Percentiles rank a stretch among this genome's conserved stretches.
Evolutionary conservation across 2,113 vertebrate genomes (phyloP).

Genomic region (Neogobius melanostomus): DNA sequence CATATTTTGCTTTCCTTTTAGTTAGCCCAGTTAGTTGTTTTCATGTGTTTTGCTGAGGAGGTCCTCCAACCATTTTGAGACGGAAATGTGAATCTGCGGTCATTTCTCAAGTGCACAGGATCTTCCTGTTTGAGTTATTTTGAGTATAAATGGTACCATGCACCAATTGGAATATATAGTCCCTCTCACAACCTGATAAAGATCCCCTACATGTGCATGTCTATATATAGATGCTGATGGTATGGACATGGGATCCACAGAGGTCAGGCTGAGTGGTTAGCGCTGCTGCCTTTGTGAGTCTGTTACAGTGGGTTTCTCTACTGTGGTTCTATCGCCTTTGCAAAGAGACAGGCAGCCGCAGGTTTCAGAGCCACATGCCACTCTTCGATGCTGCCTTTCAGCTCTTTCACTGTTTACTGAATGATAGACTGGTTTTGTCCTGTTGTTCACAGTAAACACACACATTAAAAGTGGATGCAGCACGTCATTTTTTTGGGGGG

Average conservation of each 20-base stretch:
- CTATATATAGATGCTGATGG: background rate
- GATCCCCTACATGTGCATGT: background rate
- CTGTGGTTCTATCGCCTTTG: too few species aligned
- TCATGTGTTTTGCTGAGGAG: background rate
- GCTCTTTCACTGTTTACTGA: too few species aligned
- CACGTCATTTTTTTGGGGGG: too few species aligned
- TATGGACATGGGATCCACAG: background rate
- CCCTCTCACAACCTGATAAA: background rate
- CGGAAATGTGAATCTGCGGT: slow-evolving; percentile 21
- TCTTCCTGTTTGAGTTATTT: background rate
- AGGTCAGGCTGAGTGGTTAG: background rate
- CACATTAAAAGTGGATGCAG: too few species aligned
- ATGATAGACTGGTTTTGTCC: too few species aligned
- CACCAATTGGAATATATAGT: background rate
- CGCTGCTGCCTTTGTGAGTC: too few species aligned
- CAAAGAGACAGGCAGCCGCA: too few species aligned
- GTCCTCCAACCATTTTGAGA: slow-evolving; percentile 16
- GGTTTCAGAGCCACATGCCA: too few species aligned
- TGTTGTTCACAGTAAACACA: too few species aligned
- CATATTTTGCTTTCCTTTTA: background rate
- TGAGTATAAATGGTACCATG: background rate
- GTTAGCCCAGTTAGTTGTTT: slow-evolving; percentile 22
- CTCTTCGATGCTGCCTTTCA: too few species aligned
- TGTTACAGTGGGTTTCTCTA: too few species aligned
- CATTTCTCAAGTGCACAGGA: background rate